Conservation (phyloP, 2,113 vertebrate genomes). For the Apaloderma vittatum region DNA sequence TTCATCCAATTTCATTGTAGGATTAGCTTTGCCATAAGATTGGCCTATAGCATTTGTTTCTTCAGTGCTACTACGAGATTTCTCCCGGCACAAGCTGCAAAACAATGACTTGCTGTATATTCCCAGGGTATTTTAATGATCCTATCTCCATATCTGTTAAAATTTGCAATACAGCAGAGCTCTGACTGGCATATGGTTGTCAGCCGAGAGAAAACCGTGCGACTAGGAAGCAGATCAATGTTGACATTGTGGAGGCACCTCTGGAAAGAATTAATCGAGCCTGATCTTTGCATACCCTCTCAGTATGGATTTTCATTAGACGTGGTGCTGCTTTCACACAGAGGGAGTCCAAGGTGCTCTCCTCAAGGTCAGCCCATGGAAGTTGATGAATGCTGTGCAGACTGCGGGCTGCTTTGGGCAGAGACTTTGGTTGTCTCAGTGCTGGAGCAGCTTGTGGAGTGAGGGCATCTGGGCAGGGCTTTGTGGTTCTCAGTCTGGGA, state of each 20-base stretch:
- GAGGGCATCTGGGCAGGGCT: neutral
- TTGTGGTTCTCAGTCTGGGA: neutral
- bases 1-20: slow-evolving; percentile 36
- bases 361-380: slow-evolving; percentile 18
- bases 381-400: neutral
- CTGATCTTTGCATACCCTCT: slow-evolving; percentile 61
- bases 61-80: neutral
- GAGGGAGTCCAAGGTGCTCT: slow-evolving; percentile 37
- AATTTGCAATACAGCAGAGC: slow-evolving; percentile 50
- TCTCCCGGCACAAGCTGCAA: slow-evolving; percentile 17
- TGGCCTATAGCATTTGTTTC: slow-evolving; percentile 4
- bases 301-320: slow-evolving; percentile 57
- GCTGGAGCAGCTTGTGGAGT: neutral
- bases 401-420: neutral
- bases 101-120: slow-evolving; percentile 47
- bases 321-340: neutral
- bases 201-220: slow-evolving; percentile 15
- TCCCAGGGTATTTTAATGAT: slow-evolving; percentile 66
- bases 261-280: slow-evolving; percentile 67
- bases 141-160: slow-evolving; percentile 68
- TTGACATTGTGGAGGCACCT: slow-evolving; percentile 66
- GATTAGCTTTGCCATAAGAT: slow-evolving; percentile 46
- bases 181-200: slow-evolving; percentile 61
- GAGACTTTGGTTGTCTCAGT: neutral
- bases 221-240: slow-evolving; percentile 61